Percentiles rank a stretch among this genome's conserved stretches.
Evolutionary conservation across 2,888 invertebrate genomes (phyloP).

Genomic region (Rapana venosa): DNA sequence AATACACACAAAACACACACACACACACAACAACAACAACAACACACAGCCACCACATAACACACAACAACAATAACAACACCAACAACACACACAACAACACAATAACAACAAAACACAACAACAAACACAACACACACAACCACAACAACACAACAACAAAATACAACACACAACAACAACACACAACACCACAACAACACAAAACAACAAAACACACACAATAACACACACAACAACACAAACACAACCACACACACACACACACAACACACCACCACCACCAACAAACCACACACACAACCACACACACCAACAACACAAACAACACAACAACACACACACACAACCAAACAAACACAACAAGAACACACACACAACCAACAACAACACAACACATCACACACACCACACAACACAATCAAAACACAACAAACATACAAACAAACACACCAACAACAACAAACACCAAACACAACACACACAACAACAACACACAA

Average conservation of each 20-base stretch:
- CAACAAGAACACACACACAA: background rate
- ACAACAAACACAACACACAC: no score
- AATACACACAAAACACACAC: no score
- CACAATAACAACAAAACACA: no score
- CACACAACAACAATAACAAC: no score
- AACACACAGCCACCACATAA: no score
- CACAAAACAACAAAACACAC: background rate
- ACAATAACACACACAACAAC: background rate
- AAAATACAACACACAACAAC: no score
- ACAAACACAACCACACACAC: background rate
- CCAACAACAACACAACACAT: background rate
- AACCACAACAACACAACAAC: no score
- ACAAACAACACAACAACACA: background rate
- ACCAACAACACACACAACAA: no score
- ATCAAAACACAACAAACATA: background rate
- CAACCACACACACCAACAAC: background rate
- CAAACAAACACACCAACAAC: background rate
- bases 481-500: background rate
- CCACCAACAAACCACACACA: background rate
- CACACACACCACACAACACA: background rate
- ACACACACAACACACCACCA: background rate
- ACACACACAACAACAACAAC: no score
- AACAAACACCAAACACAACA: background rate
- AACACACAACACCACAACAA: background rate
- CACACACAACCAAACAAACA: background rate